These are phyloP conservation scores for Augochlora pura DNA, from an alignment of 1,140 invertebrate species.

Conservation along the genomic window DNA sequence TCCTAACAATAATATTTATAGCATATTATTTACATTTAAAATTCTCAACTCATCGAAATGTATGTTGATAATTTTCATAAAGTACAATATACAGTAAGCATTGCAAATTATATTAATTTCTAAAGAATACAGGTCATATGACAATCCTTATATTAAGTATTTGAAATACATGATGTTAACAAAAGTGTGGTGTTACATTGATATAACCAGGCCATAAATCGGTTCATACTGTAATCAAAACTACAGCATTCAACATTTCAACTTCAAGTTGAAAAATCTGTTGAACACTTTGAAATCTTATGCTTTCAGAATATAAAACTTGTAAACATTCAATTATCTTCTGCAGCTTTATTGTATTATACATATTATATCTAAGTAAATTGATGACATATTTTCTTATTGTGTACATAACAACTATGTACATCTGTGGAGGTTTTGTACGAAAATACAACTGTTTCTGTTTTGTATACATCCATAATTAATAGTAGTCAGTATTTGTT, in stretches of 20 bases:
- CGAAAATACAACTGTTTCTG: neutral
- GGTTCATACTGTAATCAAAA: neutral
- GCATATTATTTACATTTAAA: neutral
- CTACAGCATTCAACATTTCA: neutral
- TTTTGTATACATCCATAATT: neutral
- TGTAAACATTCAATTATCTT: too few relatives aligned
- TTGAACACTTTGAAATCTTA: neutral
- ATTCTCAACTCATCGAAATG: neutral
- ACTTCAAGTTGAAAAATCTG: neutral
- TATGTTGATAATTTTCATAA: slow-evolving; percentile 5
- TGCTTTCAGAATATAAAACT: too few relatives aligned
- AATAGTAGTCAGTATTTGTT: neutral
- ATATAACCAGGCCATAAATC: neutral
- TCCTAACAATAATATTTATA: slow-evolving; percentile 22
- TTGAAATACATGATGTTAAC: neutral
- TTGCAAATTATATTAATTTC: slow-evolving; percentile 19
- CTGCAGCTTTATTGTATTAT: neutral
- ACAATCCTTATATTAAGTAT: neutral
- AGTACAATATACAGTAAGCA: neutral
- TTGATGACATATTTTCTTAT: neutral
- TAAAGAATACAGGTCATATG: slow-evolving; percentile 18
- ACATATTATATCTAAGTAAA: neutral
- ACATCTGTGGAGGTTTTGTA: neutral
- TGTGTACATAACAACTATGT: neutral
- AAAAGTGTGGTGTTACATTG: neutral